Evolutionary conservation across 2,113 vertebrate species (phyloP), one percentile per base, ranked within the genome.

Genomic region (Pyxicephalus adspersus): DNA sequence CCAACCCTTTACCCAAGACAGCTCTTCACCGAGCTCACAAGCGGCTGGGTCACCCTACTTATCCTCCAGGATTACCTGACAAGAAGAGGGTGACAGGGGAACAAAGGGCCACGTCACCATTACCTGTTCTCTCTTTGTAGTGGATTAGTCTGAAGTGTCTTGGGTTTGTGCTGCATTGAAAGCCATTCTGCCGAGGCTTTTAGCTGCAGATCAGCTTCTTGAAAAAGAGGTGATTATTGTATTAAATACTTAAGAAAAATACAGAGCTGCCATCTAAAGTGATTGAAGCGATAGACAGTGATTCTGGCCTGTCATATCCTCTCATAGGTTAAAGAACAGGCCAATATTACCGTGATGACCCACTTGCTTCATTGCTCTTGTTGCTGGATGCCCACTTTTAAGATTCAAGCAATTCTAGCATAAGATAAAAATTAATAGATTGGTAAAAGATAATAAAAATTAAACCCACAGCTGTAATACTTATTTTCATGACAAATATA

Each of bases 31-130:
- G 66, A 74, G 26, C 50, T 34, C 64, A 64, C 79, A 64, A 52
- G 58, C 64, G 26, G 4, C 51, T 29, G 61, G 60, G 64, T 81
- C 79, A 74, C 68, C 23, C 73, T 81, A 26, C 79, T 64, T 20
- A 81, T 65, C 79, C 50, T 5, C 20, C 22, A 19, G 70, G 79
- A 81, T 81, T 81, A 81, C 34, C 50, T 19, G 55, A 81, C 79
- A 81, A 81, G 79, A 64, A 55, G 50, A 73, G 28, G 19, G 58
- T 81, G 79, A 55, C 68, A 65, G 11, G 45, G 51, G 34, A 57
- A 81, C 58, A 73, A 81, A 81, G 55, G n/a, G 31, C 26, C 54
- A 29, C 54, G 60, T 54, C 63, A 65, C 68, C 54, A 65, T 81
- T 81, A 81, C n/a, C 34, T 51, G 28, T 51, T 23, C 15, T 6